These are phyloP conservation scores for Scelioninae gen. 1 DNA, from an alignment of 2,888 invertebrate genomes.

Conservation along the genomic window DNA sequence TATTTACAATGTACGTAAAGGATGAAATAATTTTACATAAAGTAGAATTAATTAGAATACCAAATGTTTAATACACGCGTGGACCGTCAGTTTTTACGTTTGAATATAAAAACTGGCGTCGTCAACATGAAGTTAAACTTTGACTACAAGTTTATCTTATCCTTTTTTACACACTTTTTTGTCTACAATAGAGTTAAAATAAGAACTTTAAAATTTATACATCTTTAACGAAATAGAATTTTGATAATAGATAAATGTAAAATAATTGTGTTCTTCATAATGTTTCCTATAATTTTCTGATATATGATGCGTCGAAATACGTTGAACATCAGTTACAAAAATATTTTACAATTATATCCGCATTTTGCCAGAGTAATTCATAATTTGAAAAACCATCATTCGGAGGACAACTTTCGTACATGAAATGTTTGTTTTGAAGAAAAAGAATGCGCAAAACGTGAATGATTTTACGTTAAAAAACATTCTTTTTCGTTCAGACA, in stretches of 20 bases:
- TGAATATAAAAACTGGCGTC: slow-evolving; percentile 10
- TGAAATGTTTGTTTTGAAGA: too few relatives aligned
- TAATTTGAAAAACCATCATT: too few relatives aligned
- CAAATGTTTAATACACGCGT: slow-evolving; percentile 29
- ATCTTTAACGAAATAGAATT: slow-evolving; percentile 32
- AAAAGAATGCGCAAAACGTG: not conserved
- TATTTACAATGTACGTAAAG: slow-evolving; percentile 50
- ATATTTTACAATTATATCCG: slow-evolving; percentile 39
- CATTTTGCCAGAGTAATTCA: slow-evolving; percentile 12
- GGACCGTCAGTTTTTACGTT: slow-evolving; percentile 18
- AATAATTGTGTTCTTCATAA: slow-evolving; percentile 3
- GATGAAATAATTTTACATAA: slow-evolving; percentile 29
- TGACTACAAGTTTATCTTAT: slow-evolving; percentile 7
- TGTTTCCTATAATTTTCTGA: slow-evolving; percentile 30
- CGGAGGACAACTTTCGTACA: too few relatives aligned
- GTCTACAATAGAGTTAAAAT: slow-evolving; percentile 22
- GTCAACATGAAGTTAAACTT: slow-evolving; percentile 23
- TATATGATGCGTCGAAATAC: slow-evolving; percentile 27
- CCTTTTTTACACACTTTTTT: not conserved
- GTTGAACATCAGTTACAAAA: slow-evolving; percentile 48
- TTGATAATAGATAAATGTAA: slow-evolving; percentile 14
- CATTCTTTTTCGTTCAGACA: not conserved
- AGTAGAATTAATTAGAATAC: slow-evolving; percentile 33
- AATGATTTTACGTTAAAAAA: not conserved
- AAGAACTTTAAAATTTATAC: slow-evolving; percentile 30